Conservation (phyloP, 2,797 vertebrate genomes). For the Centroberyx gerrardi region DNA sequence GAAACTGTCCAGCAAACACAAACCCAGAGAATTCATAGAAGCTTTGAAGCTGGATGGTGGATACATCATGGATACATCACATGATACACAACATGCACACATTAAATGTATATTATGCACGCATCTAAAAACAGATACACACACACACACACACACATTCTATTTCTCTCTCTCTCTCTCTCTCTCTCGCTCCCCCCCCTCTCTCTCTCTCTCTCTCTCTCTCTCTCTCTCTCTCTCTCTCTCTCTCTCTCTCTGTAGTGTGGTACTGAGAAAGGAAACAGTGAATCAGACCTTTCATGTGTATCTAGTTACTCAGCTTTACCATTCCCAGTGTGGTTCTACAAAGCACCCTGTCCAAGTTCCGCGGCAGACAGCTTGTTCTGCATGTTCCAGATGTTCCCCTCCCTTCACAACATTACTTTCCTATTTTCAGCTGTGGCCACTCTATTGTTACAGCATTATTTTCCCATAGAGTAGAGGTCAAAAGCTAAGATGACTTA, state of each 20-base stretch:
- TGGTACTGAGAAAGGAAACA: constrained; percentile 26
- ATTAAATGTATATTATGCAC: too few relatives aligned
- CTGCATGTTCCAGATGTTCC: constrained; percentile 44
- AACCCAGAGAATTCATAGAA: too few relatives aligned
- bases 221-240: background rate
- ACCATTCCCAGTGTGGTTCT: constrained; percentile 17
- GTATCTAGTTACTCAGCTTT: constrained; percentile 20
- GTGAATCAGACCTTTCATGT: constrained; percentile 25
- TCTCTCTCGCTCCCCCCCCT: background rate
- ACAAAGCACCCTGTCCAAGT: constrained; percentile 27
- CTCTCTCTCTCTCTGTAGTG: background rate
- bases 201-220: background rate
- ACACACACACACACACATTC: background rate
- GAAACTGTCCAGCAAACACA: too few relatives aligned
- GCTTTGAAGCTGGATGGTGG: too few relatives aligned
- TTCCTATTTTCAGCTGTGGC: constrained; percentile 55
- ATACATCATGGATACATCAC: too few relatives aligned
- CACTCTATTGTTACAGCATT: constrained; percentile 52
- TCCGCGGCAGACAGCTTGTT: constrained; percentile 20
- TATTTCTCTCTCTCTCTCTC: background rate
- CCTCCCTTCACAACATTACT: constrained; percentile 19
- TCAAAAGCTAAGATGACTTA: constrained; percentile 76
- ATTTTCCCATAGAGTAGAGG: constrained; percentile 69
- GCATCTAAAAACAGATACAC: too few relatives aligned
- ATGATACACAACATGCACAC: too few relatives aligned